These are phyloP conservation scores for Oriolus oriolus DNA, from an alignment of 2,113 vertebrate genomes.

Conservation along the genomic window DNA sequence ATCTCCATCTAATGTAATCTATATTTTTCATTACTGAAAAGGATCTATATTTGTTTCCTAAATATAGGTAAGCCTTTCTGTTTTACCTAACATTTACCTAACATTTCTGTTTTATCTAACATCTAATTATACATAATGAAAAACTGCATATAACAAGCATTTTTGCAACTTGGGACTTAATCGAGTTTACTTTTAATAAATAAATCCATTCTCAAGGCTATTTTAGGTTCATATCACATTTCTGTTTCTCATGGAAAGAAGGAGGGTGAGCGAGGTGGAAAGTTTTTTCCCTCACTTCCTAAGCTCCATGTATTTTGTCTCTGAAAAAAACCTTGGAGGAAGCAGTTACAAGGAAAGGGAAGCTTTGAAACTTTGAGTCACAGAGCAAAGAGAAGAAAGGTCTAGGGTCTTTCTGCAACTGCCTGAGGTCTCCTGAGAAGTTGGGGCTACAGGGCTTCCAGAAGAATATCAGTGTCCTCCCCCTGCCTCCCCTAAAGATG, in stretches of 20 bases:
- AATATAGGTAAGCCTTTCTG: background rate
- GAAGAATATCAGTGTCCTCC: background rate
- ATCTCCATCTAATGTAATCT: background rate
- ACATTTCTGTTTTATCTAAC: background rate
- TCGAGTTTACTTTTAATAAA: background rate
- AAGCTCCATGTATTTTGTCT: background rate
- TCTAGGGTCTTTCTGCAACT: background rate
- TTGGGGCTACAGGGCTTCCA: background rate
- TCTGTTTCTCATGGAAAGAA: background rate
- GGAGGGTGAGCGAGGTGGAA: rapidly evolving
- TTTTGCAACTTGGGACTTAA: background rate
- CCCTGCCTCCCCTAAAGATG: background rate
- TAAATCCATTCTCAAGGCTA: background rate
- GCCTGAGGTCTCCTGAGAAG: background rate
- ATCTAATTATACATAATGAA: background rate
- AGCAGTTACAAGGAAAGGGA: background rate
- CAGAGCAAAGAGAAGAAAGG: background rate
- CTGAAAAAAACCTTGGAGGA: background rate
- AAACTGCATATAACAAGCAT: background rate
- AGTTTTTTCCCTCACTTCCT: background rate
- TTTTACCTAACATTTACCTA: no score
- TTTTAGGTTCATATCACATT: background rate
- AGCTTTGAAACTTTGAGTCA: background rate
- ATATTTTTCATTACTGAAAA: background rate
- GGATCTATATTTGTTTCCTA: background rate